These are phyloP conservation scores for Cheirogaleus major DNA, from an alignment of 2,797 vertebrate species.

Conservation along the genomic window DNA sequence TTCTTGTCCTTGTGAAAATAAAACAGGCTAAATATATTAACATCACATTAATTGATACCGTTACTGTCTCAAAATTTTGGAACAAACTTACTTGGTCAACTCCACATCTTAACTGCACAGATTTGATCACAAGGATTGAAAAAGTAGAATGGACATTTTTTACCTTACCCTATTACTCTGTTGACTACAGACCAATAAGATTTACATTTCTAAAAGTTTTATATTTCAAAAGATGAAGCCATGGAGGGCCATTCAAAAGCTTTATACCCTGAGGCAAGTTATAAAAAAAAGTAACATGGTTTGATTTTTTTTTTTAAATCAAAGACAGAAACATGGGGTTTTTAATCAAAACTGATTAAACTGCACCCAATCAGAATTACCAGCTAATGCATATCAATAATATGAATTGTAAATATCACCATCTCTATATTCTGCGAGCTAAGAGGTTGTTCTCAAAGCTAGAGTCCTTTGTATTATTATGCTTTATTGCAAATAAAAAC, in stretches of 20 bases:
- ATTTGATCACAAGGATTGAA: not conserved
- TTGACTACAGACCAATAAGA: not conserved
- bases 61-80: not conserved
- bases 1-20: not conserved
- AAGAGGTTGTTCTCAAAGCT: not conserved
- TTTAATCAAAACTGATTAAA: constrained; percentile 35
- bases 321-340: not conserved
- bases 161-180: not conserved
- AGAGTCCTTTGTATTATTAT: not conserved
- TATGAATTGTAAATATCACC: not conserved
- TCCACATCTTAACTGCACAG: not conserved
- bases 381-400: not conserved
- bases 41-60: not conserved
- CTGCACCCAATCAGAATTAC: not conserved
- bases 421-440: not conserved
- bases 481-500: constrained; percentile 17
- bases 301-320: not conserved
- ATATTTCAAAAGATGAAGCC: not conserved
- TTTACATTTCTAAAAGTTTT: constrained; percentile 27
- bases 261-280: not conserved
- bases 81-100: constrained; percentile 23
- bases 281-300: not conserved
- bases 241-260: not conserved
- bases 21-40: constrained; percentile 27
- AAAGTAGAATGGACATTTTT: not conserved